These are phyloP conservation scores for Ephestia elutella DNA, from an alignment of 1,140 invertebrate genomes.

Conservation along the genomic window DNA sequence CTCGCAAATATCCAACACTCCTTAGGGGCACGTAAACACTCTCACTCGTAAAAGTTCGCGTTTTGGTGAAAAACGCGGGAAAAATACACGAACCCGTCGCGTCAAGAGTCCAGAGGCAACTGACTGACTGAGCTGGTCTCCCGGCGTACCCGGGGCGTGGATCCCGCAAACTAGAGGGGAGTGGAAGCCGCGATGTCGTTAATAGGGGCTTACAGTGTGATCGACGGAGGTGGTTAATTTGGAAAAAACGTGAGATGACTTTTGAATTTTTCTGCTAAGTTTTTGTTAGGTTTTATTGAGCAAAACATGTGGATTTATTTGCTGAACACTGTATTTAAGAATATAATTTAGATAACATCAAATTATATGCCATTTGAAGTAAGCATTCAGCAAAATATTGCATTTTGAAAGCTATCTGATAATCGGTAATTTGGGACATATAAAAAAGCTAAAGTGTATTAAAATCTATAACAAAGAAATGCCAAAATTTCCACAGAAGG, in stretches of 20 bases:
- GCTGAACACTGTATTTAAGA: too few species aligned
- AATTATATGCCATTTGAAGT: too few species aligned
- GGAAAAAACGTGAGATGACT: slow-evolving; percentile 6
- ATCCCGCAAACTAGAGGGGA: slow-evolving; percentile 25
- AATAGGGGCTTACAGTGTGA: slow-evolving; percentile 16
- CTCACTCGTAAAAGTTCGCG: not conserved
- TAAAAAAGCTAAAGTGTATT: too few species aligned
- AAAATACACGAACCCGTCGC: not conserved
- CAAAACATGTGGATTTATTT: not conserved
- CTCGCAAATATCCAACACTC: not conserved
- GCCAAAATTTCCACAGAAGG: too few species aligned
- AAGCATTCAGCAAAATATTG: too few species aligned
- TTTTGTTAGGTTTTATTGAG: not conserved
- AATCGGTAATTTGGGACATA: too few species aligned
- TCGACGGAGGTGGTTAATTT: slow-evolving; percentile 22
- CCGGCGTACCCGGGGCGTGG: slow-evolving; percentile 18
- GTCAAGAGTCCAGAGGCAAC: slow-evolving; percentile 11
- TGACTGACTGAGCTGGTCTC: slow-evolving; percentile 20
- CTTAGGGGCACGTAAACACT: not conserved
- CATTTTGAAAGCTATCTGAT: too few species aligned
- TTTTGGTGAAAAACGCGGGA: not conserved
- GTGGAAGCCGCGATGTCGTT: slow-evolving; percentile 15
- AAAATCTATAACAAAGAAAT: too few species aligned
- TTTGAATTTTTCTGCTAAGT: not conserved
- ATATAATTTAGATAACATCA: too few species aligned